Evolutionary conservation across 2,888 invertebrate genomes (phyloP), one percentile per base, ranked within the genome.

Genomic region (Acrobasis consociella): DNA sequence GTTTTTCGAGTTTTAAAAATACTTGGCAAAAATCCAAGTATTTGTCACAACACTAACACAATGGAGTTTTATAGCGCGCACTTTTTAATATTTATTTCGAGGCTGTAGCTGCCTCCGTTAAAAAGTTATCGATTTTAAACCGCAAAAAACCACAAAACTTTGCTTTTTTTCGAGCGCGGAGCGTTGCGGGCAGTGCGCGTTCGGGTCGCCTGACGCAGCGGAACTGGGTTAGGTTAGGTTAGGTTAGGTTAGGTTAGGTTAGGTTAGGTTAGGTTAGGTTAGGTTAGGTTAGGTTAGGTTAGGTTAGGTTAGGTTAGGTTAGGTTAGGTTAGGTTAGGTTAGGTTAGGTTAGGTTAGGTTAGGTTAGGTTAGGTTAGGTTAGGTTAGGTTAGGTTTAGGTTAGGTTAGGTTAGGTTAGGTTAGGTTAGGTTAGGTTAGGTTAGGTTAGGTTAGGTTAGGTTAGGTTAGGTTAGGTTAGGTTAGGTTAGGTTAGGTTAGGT

Each of bases 291-390:
- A 65, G 65, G 69, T 69, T 64, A 66, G 69, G 67, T 69, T 69
- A 69, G 67, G 69, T 69, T 66, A 69, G 69, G 69, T 69, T 69
- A 69, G 67, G 69, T 69, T 64, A 67, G 67, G 69, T 67, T 68
- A 70, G 68, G 68, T 69, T 66, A 67, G 69, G 68, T 69, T 68
- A 68, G 67, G 69, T 67, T 67, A 67, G 67, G 69, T 69, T 66
- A 67, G 66, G 67, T 67, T 66, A 69, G 67, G 67, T 67, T 67
- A 67, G 66, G 68, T 68, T 65, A 67, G 66, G 56, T 60, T 63
- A 60, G 60, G 59, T 59, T 63, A 59, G 59, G 63, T 63, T 63
- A 60, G 60, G 60, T 60, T 60, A 60, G 60, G 55, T 63, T 55
- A 55, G 63, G 55, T 60, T 60, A 55, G 63, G 60, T 63, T 60